phyloP scores from a whole-genome alignment of 1,140 invertebrate species.

The Megalopta genalis region DNA sequence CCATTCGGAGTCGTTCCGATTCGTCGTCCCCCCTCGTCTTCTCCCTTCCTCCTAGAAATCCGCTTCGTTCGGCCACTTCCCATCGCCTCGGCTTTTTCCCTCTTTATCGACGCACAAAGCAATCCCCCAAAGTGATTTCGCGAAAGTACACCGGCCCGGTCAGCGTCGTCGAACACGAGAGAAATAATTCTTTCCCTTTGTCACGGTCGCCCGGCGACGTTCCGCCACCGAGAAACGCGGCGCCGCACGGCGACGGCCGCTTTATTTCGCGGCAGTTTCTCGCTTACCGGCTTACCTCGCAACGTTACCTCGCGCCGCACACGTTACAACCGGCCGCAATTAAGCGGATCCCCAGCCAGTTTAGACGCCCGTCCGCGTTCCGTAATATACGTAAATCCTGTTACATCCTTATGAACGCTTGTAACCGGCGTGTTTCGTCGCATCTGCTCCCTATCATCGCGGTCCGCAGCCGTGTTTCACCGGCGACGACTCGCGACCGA shows the following conservation, averaged over 20 bases:
- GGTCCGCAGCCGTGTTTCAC: too few species aligned
- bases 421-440: background rate
- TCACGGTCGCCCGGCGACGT: background rate
- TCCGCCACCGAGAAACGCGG: background rate
- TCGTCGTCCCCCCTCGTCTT: background rate
- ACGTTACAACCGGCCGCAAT: background rate
- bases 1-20: background rate
- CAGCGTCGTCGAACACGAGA: background rate
- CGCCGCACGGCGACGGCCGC: background rate
- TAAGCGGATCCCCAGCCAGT: background rate
- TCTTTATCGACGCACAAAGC: background rate
- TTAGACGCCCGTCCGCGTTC: background rate
- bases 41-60: too few species aligned
- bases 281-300: background rate
- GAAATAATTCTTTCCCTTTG: background rate
- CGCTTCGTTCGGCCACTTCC: background rate
- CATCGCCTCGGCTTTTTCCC: background rate
- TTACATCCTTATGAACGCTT: constrained; percentile 6
- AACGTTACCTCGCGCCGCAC: background rate
- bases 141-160: background rate
- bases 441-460: background rate
- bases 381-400: constrained; percentile 50
- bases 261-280: background rate
- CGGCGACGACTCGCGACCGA: background rate
- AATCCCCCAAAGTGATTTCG: constrained; percentile 3